Base-by-base conservation (phyloP, 2,888 invertebrate genomes). In the Diplolepis rosae region DNA sequence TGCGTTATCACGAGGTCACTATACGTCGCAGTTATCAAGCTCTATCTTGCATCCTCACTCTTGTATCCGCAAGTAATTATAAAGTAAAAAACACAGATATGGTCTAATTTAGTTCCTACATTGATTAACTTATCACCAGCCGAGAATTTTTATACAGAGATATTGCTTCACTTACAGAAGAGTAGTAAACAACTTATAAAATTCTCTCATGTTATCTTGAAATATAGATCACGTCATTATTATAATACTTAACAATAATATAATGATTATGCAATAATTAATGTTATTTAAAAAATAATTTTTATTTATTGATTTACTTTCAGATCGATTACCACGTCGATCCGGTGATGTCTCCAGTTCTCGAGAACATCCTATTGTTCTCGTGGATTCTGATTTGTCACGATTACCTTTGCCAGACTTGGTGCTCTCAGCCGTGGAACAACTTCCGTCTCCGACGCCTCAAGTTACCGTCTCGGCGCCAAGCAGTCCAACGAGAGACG, bases 381-480 rank as follows among this genome's bases (percentile, higher is more conserved):
- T 88, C 15, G 76, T 89, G 22, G 88, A 88, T 70, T 84, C 88
- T 24, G 87, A 88, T 66, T 77, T 88, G 65, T 84, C 88, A 45
- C 82, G 85, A 11, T 71, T 88, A 66, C 87, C 88, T 3, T 73
- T 88, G 51, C 88, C 88, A 45, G 88, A 89, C 73, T 82, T 88
- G 11, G 88, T 88, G 42, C 77, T 88, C 27, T 87, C 88, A 65
- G 88, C 88, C 9, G 84, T 88, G 65, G 85, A 87, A 50, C 88
- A 89, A 71, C 77, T 89, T 73, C 88, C 88, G 28, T 79, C 84
- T 2, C 79, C 84, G 22, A 76, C 84, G 56, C 88, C 88, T n/a
- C 88, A 86, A 74, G 88, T 88, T 18, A 88, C 88, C 48, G 88
- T 85, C n/a, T 88, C 88, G 48, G 88, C 88, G 18, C 88, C 88